Evolutionary conservation across 1,140 invertebrate species (phyloP).

Genomic region (Bilobella aurantiaca): DNA sequence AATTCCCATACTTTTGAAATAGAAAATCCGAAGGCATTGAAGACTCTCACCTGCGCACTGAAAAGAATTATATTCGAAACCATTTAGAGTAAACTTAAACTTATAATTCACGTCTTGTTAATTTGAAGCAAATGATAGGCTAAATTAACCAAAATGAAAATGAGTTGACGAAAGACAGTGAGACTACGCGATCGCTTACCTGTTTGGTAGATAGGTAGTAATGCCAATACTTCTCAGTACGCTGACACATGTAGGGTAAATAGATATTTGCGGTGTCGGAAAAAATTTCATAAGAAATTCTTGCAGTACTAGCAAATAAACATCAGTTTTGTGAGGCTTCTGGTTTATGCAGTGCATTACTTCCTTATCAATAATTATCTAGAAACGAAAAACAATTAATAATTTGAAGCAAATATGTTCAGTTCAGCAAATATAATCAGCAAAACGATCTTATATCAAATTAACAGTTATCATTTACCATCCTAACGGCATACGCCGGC

Average conservation of each 20-base stretch:
- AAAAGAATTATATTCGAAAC: slow-evolving; percentile 8
- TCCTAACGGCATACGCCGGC: slow-evolving; percentile 22
- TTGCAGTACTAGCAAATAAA: slow-evolving; percentile 18
- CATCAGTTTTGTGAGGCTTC: slow-evolving; percentile 18
- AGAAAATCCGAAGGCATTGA: slow-evolving; percentile 23
- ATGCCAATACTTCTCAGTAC: slow-evolving; percentile 18
- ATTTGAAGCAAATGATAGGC: too few species aligned
- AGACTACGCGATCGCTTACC: slow-evolving; percentile 6
- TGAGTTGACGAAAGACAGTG: not conserved
- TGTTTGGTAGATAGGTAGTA: slow-evolving; percentile 22
- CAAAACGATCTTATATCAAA: too few species aligned
- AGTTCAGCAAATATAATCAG: not conserved
- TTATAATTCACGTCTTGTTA: too few species aligned
- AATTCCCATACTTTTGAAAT: slow-evolving; percentile 20
- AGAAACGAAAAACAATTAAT: not conserved
- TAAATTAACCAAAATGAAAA: not conserved
- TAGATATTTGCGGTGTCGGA: slow-evolving; percentile 16
- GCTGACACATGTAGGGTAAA: slow-evolving; percentile 25
- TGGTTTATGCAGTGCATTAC: slow-evolving; percentile 26
- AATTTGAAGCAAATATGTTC: slow-evolving; percentile 1
- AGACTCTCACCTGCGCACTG: slow-evolving; percentile 17
- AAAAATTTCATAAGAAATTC: slow-evolving; percentile 26
- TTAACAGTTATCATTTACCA: too few species aligned
- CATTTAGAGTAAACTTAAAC: too few species aligned
- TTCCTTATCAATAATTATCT: slow-evolving; percentile 26